These are phyloP conservation scores for Pogonocichla stellata DNA, from an alignment of 2,113 vertebrate genomes.

Conservation along the genomic window DNA sequence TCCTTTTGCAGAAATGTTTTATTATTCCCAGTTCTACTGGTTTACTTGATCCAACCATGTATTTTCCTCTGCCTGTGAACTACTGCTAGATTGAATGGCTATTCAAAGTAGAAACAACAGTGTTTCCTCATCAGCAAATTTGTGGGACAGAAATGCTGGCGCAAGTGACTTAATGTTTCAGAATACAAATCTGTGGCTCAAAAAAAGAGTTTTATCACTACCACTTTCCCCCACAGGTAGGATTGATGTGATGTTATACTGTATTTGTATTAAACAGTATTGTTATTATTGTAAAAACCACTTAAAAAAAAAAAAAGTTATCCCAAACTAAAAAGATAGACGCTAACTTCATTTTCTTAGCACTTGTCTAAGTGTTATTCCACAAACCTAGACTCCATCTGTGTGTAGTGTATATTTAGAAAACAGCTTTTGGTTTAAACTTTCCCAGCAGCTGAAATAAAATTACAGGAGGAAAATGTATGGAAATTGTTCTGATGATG, in stretches of 20 bases:
- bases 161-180: not conserved
- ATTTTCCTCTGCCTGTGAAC: not conserved
- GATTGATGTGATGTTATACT: not conserved
- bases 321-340: not conserved
- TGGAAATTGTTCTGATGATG: not conserved
- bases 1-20: not conserved
- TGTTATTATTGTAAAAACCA: not conserved
- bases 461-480: not conserved
- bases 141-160: not conserved
- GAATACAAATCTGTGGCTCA: not conserved
- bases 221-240: not conserved
- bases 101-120: not conserved
- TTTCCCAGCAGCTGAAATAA: not conserved
- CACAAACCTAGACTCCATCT: slow-evolving; percentile 61
- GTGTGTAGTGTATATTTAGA: slow-evolving; percentile 34
- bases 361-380: slow-evolving; percentile 55
- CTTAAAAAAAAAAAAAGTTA: not conserved
- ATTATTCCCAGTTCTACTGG: not conserved
- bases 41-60: not conserved
- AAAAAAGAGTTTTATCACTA: not conserved
- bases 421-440: slow-evolving; percentile 41
- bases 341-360: slow-evolving; percentile 18
- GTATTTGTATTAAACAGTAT: not conserved
- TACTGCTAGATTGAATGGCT: not conserved
- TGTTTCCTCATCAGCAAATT: slow-evolving; percentile 1